Percentiles rank a stretch among this genome's conserved stretches.
These are phyloP conservation scores for Cossypha heuglini DNA, from an alignment of 2,797 vertebrate genomes.

Conservation along the genomic window DNA sequence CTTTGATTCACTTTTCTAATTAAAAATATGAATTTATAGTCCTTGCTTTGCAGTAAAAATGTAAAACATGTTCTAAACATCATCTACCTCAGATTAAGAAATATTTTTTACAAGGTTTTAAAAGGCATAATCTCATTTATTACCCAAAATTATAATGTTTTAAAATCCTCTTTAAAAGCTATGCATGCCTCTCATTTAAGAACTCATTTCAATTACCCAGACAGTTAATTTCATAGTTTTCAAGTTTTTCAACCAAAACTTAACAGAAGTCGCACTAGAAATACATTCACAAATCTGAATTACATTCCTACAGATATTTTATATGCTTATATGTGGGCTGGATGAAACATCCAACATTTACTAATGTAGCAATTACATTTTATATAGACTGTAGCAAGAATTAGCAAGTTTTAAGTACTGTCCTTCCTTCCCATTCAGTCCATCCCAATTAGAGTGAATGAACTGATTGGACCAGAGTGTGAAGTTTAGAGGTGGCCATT, in stretches of 20 bases:
- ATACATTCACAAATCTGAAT: not conserved
- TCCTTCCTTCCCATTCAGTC: not conserved
- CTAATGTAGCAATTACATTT: not conserved
- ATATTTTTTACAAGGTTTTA: not conserved
- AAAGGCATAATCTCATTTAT: not conserved
- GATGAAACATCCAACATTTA: not conserved
- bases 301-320: not conserved
- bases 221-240: not conserved
- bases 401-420: not conserved
- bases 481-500: not conserved
- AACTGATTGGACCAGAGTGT: not conserved
- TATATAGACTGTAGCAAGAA: not conserved
- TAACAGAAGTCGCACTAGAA: not conserved
- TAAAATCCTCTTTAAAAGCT: not conserved
- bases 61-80: not conserved
- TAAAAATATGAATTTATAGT: not conserved
- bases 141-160: not conserved
- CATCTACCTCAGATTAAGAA: not conserved
- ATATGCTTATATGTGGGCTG: not conserved
- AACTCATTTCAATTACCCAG: not conserved
- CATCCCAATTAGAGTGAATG: not conserved
- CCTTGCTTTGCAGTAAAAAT: not conserved
- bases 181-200: not conserved
- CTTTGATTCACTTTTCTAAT: not conserved
- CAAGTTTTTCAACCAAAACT: not conserved